Evolutionary conservation across 1,140 invertebrate species (phyloP).

Genomic region (Macrostomum lignano): DNA sequence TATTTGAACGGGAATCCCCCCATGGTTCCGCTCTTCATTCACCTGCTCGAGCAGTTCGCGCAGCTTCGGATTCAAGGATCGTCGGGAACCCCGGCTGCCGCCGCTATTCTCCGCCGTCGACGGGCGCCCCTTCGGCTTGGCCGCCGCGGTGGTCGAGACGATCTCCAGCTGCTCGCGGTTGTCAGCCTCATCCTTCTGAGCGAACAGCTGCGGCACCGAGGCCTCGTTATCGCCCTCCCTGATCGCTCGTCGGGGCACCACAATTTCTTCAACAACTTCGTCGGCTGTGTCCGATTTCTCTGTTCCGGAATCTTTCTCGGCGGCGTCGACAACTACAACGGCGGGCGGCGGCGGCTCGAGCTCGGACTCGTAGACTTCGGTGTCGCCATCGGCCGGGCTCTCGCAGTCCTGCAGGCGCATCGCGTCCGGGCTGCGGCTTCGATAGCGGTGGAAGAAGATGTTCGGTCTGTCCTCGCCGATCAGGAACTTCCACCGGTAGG

Average conservation of each 20-base stretch:
- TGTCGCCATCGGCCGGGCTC: background rate
- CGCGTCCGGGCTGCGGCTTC: too few species aligned
- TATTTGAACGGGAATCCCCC: too few species aligned
- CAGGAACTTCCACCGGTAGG: constrained; percentile 14
- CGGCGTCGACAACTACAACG: constrained; percentile 1
- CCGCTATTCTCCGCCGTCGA: background rate
- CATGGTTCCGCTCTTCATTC: too few species aligned
- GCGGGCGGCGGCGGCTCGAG: constrained; percentile 1
- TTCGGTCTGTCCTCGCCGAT: constrained; percentile 13
- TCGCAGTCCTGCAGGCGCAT: constrained; percentile 6
- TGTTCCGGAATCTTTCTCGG: constrained; percentile 5
- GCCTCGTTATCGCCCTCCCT: too few species aligned
- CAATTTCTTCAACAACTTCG: background rate
- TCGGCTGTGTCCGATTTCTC: constrained; percentile 1
- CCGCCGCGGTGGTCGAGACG: too few species aligned
- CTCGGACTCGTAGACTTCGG: constrained; percentile 5
- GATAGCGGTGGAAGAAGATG: constrained; percentile 9
- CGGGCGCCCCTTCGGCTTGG: too few species aligned
- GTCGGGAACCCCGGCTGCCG: too few species aligned
- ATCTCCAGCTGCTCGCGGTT: background rate
- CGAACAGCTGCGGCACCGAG: background rate
- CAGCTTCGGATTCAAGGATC: too few species aligned
- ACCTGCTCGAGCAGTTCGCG: too few species aligned
- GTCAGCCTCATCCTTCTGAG: background rate
- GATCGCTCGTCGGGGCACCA: background rate